Conservation (phyloP, 2,113 vertebrate genomes). For the Mastomys natalensis region DNA sequence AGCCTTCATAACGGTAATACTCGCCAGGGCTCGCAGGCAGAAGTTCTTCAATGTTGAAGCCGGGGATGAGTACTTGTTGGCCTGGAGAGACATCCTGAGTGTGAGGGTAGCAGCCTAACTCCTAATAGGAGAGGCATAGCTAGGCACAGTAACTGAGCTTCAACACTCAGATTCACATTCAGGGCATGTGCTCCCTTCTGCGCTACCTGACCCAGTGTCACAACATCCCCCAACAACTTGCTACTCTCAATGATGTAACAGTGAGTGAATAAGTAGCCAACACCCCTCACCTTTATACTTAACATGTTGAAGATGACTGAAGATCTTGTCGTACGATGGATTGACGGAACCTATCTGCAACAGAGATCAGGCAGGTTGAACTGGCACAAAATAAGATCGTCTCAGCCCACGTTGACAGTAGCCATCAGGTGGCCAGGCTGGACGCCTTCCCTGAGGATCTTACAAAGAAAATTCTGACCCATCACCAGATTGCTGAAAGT, state of each 20-base stretch:
- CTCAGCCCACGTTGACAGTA: not conserved
- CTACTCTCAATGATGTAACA: not conserved
- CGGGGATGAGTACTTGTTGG: constrained; percentile 89
- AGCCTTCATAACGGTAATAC: constrained; percentile 95
- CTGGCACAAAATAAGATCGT: not conserved
- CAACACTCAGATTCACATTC: not conserved
- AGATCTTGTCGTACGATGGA: constrained; percentile 92
- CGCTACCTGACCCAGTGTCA: not conserved
- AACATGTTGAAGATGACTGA: constrained; percentile 90
- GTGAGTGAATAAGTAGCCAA: not conserved
- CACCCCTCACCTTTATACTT: constrained; percentile 92
- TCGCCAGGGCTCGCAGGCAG: constrained; percentile 91
- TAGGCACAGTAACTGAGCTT: not conserved
- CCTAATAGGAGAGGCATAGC: not conserved
- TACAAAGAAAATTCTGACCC: not conserved
- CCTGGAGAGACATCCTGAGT: constrained; percentile 82
- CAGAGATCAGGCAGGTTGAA: constrained; percentile 16
- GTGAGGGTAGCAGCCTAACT: not conserved
- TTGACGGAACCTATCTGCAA: constrained; percentile 93
- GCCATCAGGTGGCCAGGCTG: not conserved
- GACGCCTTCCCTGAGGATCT: not conserved
- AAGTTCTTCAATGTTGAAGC: constrained; percentile 91
- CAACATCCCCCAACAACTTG: not conserved
- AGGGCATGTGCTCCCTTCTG: not conserved
- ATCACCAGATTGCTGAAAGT: not conserved